Percentiles rank a stretch among this genome's conserved stretches.
phyloP scores from a whole-genome alignment of 2,113 vertebrate genomes.

The Ictidomys tridecemlineatus region DNA sequence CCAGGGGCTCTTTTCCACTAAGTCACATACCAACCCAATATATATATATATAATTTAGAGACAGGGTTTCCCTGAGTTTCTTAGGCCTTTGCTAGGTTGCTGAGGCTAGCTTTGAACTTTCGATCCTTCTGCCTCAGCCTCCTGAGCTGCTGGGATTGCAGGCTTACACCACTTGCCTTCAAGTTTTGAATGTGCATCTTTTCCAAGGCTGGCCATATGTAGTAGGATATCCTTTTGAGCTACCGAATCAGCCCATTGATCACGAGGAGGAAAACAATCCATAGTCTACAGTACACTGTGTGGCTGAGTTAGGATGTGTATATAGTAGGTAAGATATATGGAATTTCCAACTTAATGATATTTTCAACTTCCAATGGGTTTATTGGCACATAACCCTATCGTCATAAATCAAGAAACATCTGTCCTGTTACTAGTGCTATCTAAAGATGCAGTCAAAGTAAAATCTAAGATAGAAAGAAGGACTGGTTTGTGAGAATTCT shows the following conservation, averaged over 20 bases:
- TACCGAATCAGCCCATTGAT: neutral
- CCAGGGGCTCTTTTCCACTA: too few species aligned
- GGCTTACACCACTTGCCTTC: neutral
- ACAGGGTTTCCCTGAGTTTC: too few species aligned
- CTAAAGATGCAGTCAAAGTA: neutral
- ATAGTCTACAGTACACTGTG: neutral
- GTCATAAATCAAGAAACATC: too few species aligned
- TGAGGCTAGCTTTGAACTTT: too few species aligned
- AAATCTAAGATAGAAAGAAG: neutral
- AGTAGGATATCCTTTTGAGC: too few species aligned
- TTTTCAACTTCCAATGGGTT: neutral
- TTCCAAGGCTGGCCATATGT: neutral
- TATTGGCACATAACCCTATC: neutral
- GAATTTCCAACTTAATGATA: neutral
- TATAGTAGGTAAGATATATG: too few species aligned
- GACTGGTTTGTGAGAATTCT: neutral
- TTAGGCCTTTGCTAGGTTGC: too few species aligned
- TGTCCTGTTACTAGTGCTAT: neutral
- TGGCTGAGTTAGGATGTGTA: neutral
- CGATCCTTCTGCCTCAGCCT: too few species aligned
- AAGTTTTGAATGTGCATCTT: neutral
- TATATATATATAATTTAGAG: too few species aligned
- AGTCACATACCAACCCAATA: too few species aligned
- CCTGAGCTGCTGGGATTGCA: too few species aligned
- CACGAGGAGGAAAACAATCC: neutral